A percentile compares a stretch with the other conserved stretches of the same genome.
Conservation (phyloP, 92 coral and sea anemone genomes). For the Epizoanthus fatuus region DNA sequence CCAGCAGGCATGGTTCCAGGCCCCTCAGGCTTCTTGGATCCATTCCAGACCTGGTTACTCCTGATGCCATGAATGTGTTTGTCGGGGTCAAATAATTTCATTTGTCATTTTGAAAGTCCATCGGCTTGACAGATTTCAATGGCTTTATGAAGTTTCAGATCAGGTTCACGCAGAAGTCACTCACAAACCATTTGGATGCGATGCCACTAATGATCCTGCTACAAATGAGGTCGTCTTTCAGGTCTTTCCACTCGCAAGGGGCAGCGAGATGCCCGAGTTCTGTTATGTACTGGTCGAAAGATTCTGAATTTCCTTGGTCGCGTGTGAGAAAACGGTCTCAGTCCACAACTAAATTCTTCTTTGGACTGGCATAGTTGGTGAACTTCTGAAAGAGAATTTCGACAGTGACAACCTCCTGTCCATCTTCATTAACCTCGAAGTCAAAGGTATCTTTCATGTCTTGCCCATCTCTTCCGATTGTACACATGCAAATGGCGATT, state of each 20-base stretch:
- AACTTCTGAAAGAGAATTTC: slow-evolving; percentile 41
- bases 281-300: slow-evolving; percentile 42
- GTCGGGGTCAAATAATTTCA: slow-evolving; percentile 43
- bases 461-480: slow-evolving; percentile 51
- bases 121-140: slow-evolving; percentile 43
- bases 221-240: slow-evolving; percentile 48
- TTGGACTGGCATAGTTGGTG: slow-evolving; percentile 20
- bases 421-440: slow-evolving; percentile 10
- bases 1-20: background rate
- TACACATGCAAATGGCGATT: slow-evolving; percentile 48
- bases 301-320: slow-evolving; percentile 22
- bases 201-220: slow-evolving; percentile 59
- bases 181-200: slow-evolving; percentile 22
- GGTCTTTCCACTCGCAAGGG: slow-evolving; percentile 11
- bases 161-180: slow-evolving; percentile 38
- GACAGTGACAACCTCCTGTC: slow-evolving; percentile 22
- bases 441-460: slow-evolving; percentile 36
- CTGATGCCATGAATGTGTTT: background rate
- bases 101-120: slow-evolving; percentile 36
- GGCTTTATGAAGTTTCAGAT: slow-evolving; percentile 35
- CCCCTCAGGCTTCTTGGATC: background rate
- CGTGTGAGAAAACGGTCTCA: slow-evolving; percentile 36
- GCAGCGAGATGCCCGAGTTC: slow-evolving; percentile 36
- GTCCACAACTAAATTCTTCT: slow-evolving; percentile 45
- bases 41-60: slow-evolving; percentile 5